Base-by-base conservation (phyloP, 2,113 vertebrate genomes). In the Mugil cephalus region DNA sequence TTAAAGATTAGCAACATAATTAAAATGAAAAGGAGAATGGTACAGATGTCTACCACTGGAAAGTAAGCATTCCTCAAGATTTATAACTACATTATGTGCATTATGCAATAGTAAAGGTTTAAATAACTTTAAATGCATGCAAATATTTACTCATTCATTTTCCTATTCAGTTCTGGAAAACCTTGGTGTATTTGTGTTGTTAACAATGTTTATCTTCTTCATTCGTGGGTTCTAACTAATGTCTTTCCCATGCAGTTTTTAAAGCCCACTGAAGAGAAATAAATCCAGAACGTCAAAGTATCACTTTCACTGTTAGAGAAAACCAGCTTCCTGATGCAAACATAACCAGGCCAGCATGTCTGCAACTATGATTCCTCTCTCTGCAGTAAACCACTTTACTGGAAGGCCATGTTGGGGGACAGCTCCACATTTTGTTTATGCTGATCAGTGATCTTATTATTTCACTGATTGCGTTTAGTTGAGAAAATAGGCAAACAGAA, bases 401-500 rank as follows among this genome's bases (percentile, higher is more conserved):
- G 24, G 54, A 35, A 51, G 34, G 36, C 47, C 30, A 35, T 40
- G 38, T 45, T 43, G 60, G 63, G 52, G 68, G 69, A 77, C n/a
- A 10, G 54, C 60, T 67, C 54, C 53, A 19, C 38, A 8, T 56
- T 79, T 36, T 40, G 53, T 74, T 80, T 88, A 84, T 81, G 74
- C 83, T 80, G 85, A 85, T 80, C 79, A 71, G 69, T 9, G 61
- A 73, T 67, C 71, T 79, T 79, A 88, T 86, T 88, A 74, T 72
- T 84, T 84, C 17, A 17, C 78, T 79, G 74, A 87, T 88, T 83
- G 67, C 65, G 79, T 82, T 80, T 87, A 84, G 84, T 84, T 87
- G 80, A 34, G 75, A 62, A 84, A 80, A 69, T 62, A 62, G 50
- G 55, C 60, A 79, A 86, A 79, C 62, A 75, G 74, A 80, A 59